A percentile compares a stretch with the other conserved stretches of the same genome.
phyloP scores from a whole-genome alignment of 2,888 invertebrate genomes.

The Ormyrus nitidulus region DNA sequence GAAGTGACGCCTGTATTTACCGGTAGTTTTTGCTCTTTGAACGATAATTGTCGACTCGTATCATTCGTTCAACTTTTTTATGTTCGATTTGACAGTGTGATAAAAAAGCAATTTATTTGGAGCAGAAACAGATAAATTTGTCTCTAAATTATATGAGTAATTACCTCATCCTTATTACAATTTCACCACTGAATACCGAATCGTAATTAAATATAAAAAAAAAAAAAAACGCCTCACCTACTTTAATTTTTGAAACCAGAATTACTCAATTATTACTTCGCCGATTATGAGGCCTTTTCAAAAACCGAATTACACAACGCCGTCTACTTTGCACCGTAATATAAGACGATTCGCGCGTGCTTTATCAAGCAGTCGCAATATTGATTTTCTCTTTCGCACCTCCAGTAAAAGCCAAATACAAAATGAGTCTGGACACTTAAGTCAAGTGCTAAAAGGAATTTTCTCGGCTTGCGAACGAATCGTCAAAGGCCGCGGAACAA shows the following conservation, averaged over 20 bases:
- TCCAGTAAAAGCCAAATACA: neutral
- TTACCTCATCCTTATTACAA: no score
- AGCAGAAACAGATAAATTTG: no score
- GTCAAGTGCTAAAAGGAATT: neutral
- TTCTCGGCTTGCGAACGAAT: neutral
- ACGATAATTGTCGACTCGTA: no score
- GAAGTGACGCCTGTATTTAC: no score
- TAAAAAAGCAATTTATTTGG: no score
- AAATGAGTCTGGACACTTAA: constrained; percentile 38
- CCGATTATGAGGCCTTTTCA: neutral
- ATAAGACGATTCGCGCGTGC: constrained; percentile 10
- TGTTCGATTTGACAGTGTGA: no score
- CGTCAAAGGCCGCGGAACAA: no score
- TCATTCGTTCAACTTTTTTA: no score
- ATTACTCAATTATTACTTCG: neutral
- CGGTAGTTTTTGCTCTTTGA: no score
- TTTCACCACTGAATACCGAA: no score
- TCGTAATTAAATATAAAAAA: neutral
- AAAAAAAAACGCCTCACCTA: neutral
- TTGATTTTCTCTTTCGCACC: constrained; percentile 20
- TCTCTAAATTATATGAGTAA: no score
- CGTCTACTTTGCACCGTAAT: constrained; percentile 11
- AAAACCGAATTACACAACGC: neutral
- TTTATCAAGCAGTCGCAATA: constrained; percentile 9
- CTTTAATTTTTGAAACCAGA: constrained; percentile 2